phyloP scores from a whole-genome alignment of 2,797 vertebrate genomes.

The Manis pentadactyla region DNA sequence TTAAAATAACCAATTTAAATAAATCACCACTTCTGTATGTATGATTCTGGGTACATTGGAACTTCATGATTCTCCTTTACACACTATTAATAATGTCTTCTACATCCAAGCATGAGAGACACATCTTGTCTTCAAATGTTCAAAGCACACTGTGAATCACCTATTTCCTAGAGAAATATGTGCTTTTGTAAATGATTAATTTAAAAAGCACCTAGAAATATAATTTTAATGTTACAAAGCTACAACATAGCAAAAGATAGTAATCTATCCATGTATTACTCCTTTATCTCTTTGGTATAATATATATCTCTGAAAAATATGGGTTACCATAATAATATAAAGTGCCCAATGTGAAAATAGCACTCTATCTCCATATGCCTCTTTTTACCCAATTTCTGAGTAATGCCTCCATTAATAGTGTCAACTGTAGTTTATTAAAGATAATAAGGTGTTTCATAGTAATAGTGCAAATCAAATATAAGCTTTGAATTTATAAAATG shows the following conservation, averaged over 20 bases:
- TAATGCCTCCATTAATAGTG: constrained; percentile 16
- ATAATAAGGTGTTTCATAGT: constrained; percentile 49
- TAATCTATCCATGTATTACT: background rate
- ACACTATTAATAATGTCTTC: background rate
- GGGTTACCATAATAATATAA: background rate
- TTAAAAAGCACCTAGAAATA: background rate
- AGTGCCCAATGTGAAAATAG: background rate
- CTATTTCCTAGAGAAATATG: background rate
- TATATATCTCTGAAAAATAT: background rate
- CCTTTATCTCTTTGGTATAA: background rate
- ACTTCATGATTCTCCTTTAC: background rate
- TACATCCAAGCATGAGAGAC: background rate
- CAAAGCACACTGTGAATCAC: background rate
- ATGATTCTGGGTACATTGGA: background rate
- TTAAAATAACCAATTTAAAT: constrained; percentile 61
- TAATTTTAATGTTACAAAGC: background rate
- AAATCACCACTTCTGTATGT: background rate
- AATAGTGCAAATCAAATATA: background rate
- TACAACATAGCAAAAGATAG: background rate
- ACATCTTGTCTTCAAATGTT: background rate
- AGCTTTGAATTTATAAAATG: constrained; percentile 40
- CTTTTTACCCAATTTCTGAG: background rate
- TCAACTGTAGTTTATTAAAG: constrained; percentile 41
- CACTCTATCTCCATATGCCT: background rate
- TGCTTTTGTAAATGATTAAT: background rate